A percentile compares a stretch with the other conserved stretches of the same genome.
Conservation (phyloP, 2,888 invertebrate species). For the Serrognathus titanus region DNA sequence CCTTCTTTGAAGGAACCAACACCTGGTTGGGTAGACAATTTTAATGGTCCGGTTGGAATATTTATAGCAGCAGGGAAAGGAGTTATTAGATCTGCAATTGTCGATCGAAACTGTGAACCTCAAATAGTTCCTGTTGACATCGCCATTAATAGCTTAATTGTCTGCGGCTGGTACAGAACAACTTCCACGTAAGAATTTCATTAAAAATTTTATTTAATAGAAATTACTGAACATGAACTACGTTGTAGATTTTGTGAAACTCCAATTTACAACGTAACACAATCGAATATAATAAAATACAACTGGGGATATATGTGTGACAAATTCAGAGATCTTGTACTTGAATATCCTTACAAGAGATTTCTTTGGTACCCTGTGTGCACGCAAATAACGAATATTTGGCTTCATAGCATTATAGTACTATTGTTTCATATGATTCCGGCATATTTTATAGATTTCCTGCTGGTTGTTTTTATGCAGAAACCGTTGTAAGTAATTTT, state of each 20-base stretch:
- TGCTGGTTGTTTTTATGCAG: slow-evolving; percentile 64
- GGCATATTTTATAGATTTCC: slow-evolving; percentile 67
- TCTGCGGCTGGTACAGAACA: not conserved
- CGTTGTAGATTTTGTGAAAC: slow-evolving; percentile 2
- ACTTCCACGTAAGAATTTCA: not conserved
- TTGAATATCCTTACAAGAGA: slow-evolving; percentile 67
- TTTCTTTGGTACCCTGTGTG: slow-evolving; percentile 75
- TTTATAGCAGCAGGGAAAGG: slow-evolving; percentile 80
- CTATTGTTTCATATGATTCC: slow-evolving; percentile 70
- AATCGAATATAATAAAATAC: slow-evolving; percentile 37
- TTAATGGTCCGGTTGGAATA: slow-evolving; percentile 85
- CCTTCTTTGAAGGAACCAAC: slow-evolving; percentile 74
- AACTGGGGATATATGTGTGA: slow-evolving; percentile 79
- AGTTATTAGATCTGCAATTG: slow-evolving; percentile 80
- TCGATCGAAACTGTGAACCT: slow-evolving; percentile 57
- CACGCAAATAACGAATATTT: slow-evolving; percentile 60
- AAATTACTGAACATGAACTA: not conserved
- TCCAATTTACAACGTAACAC: slow-evolving; percentile 11
- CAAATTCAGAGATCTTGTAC: slow-evolving; percentile 55
- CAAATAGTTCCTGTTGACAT: slow-evolving; percentile 78
- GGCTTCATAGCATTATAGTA: slow-evolving; percentile 61
- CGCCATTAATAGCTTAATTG: slow-evolving; percentile 75
- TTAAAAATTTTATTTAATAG: not conserved
- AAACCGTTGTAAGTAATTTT: slow-evolving; percentile 62
- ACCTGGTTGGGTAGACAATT: slow-evolving; percentile 87